Evolutionary conservation across 2,888 invertebrate genomes (phyloP).

Genomic region (Zaprionus obscuricornis): DNA sequence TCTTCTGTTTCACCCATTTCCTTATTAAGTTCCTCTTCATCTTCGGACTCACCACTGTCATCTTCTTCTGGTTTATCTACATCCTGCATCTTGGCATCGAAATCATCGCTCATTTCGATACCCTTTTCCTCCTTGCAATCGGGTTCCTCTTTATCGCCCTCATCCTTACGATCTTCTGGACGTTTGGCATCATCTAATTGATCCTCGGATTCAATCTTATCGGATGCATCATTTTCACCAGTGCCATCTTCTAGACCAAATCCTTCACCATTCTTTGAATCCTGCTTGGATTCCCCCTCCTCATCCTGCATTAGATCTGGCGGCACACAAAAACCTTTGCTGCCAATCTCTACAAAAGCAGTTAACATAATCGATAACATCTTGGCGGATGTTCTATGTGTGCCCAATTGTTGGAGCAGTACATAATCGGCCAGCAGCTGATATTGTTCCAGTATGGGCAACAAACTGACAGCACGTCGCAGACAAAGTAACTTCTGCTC

Average conservation of each 20-base stretch:
- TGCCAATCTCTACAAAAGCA: slow-evolving; percentile 92
- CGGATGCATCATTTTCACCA: slow-evolving; percentile 95
- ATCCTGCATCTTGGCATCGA: slow-evolving; percentile 89
- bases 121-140: slow-evolving; percentile 95
- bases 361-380: slow-evolving; percentile 92
- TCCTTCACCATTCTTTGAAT: slow-evolving; percentile 87
- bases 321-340: slow-evolving; percentile 96
- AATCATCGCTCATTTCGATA: slow-evolving; percentile 98
- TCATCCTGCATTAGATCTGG: slow-evolving; percentile 91
- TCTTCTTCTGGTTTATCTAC: slow-evolving; percentile 87
- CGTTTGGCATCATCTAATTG: slow-evolving; percentile 94
- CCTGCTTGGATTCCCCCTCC: slow-evolving; percentile 85
- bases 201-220: slow-evolving; percentile 92
- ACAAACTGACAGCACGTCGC: slow-evolving; percentile 66
- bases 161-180: slow-evolving; percentile 87
- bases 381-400: slow-evolving; percentile 92
- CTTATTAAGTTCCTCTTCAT: slow-evolving; percentile 94
- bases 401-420: slow-evolving; percentile 90
- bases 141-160: slow-evolving; percentile 88
- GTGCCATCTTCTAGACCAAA: slow-evolving; percentile 96
- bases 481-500: slow-evolving; percentile 56
- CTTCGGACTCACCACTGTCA: slow-evolving; percentile 86
- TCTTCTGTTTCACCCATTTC: slow-evolving; percentile 98
- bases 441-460: slow-evolving; percentile 92
- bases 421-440: slow-evolving; percentile 90